Conservation (phyloP, 1,140 invertebrate species). For the Micrasema longulum region DNA sequence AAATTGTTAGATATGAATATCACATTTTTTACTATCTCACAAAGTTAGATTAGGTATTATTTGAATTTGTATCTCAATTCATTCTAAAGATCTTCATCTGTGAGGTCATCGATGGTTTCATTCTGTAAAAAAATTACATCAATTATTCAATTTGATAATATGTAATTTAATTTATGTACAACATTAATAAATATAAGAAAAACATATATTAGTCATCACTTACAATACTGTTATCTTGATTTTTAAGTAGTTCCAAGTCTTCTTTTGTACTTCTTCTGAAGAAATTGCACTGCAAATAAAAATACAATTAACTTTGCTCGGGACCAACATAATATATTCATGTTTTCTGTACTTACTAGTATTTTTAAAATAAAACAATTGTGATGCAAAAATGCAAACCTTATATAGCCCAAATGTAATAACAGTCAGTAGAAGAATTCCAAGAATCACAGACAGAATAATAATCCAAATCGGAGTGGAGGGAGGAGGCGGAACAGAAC, state of each 20-base stretch:
- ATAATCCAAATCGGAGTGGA: slow-evolving; percentile 20
- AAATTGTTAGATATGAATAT: too few relatives aligned
- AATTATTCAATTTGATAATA: too few relatives aligned
- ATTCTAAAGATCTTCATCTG: too few relatives aligned
- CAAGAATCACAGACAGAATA: slow-evolving; percentile 13
- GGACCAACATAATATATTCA: not conserved
- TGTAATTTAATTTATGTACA: too few relatives aligned
- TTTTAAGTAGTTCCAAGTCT: slow-evolving; percentile 39
- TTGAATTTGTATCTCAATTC: too few relatives aligned
- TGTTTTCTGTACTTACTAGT: not conserved
- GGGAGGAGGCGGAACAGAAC: slow-evolving; percentile 10
- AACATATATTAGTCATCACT: not conserved
- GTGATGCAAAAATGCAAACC: slow-evolving; percentile 22
- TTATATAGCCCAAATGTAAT: slow-evolving; percentile 33
- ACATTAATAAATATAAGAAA: too few relatives aligned
- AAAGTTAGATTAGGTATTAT: too few relatives aligned
- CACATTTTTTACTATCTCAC: too few relatives aligned
- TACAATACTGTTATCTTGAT: slow-evolving; percentile 29
- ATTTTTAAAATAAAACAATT: slow-evolving; percentile 27
- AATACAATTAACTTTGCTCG: slow-evolving; percentile 2
- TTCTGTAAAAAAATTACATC: too few relatives aligned
- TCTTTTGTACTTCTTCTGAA: slow-evolving; percentile 42
- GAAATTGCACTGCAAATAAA: slow-evolving; percentile 37
- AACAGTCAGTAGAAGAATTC: slow-evolving; percentile 19
- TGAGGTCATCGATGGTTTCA: too few relatives aligned